These are phyloP conservation scores for Troglohyphantes excavatus DNA, from an alignment of 2,888 invertebrate species.

Conservation along the genomic window DNA sequence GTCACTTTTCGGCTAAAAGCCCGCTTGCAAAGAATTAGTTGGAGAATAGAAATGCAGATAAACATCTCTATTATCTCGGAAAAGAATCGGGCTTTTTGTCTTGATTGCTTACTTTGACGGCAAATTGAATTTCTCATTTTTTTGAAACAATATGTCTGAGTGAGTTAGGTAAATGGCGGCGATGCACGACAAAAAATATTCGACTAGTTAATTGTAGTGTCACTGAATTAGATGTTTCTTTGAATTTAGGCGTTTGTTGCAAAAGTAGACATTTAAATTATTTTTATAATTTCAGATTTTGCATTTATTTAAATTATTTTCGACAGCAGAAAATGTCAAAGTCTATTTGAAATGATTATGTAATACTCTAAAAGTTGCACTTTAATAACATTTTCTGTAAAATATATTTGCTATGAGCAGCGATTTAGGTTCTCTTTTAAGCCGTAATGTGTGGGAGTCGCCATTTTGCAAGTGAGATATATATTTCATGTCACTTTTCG, in stretches of 20 bases:
- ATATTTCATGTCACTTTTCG: constrained; percentile 5
- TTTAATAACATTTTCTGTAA: too few relatives aligned
- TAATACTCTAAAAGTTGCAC: too few relatives aligned
- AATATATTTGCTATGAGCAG: too few relatives aligned
- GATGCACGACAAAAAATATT: neutral
- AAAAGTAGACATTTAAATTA: too few relatives aligned
- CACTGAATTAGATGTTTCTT: neutral
- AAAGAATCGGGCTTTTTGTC: neutral
- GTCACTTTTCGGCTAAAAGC: neutral
- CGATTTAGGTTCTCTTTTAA: constrained; percentile 29
- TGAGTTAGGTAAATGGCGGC: neutral
- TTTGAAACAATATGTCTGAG: neutral
- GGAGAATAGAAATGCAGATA: neutral
- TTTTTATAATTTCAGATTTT: too few relatives aligned
- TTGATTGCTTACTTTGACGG: neutral
- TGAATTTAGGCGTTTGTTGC: too few relatives aligned
- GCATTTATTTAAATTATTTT: too few relatives aligned
- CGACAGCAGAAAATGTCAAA: too few relatives aligned
- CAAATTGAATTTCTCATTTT: neutral
- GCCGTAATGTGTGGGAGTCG: neutral
- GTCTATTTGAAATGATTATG: too few relatives aligned
- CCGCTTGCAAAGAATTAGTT: neutral
- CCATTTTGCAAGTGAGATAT: neutral
- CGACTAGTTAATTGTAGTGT: neutral
- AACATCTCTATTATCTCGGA: constrained; percentile 2